phyloP scores from a whole-genome alignment of 1,140 invertebrate genomes.

The Limonius californicus region DNA sequence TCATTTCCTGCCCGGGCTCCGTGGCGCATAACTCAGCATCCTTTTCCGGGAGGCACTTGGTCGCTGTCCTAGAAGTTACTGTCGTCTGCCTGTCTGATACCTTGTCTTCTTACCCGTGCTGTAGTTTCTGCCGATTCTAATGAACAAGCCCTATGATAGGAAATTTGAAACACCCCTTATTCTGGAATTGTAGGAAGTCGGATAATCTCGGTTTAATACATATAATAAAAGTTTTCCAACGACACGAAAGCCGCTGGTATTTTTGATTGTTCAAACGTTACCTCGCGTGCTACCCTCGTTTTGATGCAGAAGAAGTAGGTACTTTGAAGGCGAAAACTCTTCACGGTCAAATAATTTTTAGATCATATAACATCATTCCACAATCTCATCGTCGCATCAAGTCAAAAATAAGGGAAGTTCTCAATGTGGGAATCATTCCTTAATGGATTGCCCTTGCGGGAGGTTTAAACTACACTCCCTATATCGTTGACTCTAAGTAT shows the following conservation, averaged over 20 bases:
- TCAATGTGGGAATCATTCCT: no score
- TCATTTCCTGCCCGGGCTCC: slow-evolving; percentile 28
- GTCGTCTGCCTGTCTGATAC: slow-evolving; percentile 18
- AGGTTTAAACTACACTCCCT: no score
- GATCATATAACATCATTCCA: no score
- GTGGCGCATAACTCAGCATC: slow-evolving; percentile 29
- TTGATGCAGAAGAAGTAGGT: no score
- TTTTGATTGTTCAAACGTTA: no score
- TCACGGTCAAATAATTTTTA: no score
- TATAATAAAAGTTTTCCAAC: neutral
- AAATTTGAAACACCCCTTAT: neutral
- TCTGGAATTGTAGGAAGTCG: neutral
- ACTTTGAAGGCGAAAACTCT: no score
- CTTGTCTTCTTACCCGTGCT: slow-evolving; percentile 10
- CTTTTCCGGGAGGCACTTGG: slow-evolving; percentile 23
- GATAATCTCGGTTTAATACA: neutral
- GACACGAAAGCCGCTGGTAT: neutral
- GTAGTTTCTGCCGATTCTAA: neutral
- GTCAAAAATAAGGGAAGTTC: no score
- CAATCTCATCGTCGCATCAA: no score
- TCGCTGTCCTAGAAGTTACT: slow-evolving; percentile 22
- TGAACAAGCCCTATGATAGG: neutral
- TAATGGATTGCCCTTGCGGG: no score
- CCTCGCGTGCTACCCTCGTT: no score
- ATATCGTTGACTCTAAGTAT: no score